A percentile compares a stretch with the other conserved stretches of the same genome.
These are phyloP conservation scores for Papilio aristodemus DNA, from an alignment of 1,140 invertebrate species.

Conservation along the genomic window DNA sequence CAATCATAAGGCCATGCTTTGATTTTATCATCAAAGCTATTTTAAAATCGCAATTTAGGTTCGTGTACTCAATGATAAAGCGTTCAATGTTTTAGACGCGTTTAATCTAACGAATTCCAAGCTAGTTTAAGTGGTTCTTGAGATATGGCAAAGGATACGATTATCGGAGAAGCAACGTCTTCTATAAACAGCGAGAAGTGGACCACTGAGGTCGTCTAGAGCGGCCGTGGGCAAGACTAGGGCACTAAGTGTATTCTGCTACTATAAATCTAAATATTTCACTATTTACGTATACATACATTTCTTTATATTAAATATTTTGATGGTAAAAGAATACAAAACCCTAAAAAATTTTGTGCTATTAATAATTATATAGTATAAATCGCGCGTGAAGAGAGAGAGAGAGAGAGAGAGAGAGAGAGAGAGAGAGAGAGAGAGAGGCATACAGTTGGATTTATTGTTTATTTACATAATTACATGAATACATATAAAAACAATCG, in stretches of 20 bases:
- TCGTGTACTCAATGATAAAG: neutral
- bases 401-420: too few relatives aligned
- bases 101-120: neutral
- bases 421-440: too few relatives aligned
- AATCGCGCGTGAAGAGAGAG: too few relatives aligned
- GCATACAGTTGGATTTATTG: too few relatives aligned
- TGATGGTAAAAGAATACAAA: too few relatives aligned
- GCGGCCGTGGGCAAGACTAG: neutral
- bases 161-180: neutral
- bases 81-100: neutral
- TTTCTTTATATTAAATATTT: too few relatives aligned
- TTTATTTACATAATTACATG: too few relatives aligned
- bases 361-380: too few relatives aligned
- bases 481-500: too few relatives aligned
- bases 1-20: neutral
- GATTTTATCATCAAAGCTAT: neutral
- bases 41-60: neutral
- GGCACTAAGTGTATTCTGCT: neutral
- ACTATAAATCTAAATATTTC: too few relatives aligned
- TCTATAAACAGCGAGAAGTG: conserved; percentile 7
- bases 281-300: too few relatives aligned
- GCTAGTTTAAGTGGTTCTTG: conserved; percentile 3
- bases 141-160: neutral
- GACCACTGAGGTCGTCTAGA: neutral
- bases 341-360: too few relatives aligned